Percentiles rank a stretch among this genome's conserved stretches.
Evolutionary conservation across 1,140 invertebrate genomes (phyloP).

Genomic region (Odontomachus brunneus): DNA sequence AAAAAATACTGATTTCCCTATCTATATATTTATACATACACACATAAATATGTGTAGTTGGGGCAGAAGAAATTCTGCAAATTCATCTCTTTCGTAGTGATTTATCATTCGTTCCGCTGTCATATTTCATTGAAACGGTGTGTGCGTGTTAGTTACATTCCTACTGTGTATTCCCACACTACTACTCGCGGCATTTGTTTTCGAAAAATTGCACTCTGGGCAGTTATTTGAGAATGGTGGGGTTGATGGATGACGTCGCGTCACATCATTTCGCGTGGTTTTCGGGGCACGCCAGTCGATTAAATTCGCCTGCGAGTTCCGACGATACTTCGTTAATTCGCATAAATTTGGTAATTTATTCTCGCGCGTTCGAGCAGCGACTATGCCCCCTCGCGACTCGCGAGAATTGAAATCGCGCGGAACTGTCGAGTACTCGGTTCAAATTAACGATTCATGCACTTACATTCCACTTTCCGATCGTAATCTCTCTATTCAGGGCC

Average conservation of each 20-base stretch:
- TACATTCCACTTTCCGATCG: constrained; percentile 31
- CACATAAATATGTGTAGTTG: background rate
- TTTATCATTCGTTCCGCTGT: constrained; percentile 55
- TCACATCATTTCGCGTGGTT: background rate
- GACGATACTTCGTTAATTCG: constrained; percentile 11
- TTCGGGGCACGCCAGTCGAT: background rate
- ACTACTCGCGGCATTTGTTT: constrained; percentile 13
- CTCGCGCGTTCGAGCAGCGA: background rate
- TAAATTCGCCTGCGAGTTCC: background rate
- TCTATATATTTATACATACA: too few relatives aligned
- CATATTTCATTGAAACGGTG: constrained; percentile 58
- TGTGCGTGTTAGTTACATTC: constrained; percentile 17
- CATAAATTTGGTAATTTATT: background rate
- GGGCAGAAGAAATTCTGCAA: constrained; percentile 55
- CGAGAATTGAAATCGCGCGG: background rate
- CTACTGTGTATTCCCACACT: constrained; percentile 6
- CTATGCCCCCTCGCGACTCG: background rate
- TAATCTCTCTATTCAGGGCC: constrained; percentile 55
- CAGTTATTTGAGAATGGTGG: constrained; percentile 51
- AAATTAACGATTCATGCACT: constrained; percentile 59
- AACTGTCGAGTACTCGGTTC: constrained; percentile 22
- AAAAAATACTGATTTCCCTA: constrained; percentile 60
- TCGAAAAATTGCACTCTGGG: constrained; percentile 46
- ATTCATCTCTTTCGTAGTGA: constrained; percentile 60
- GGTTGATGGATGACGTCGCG: constrained; percentile 37